Conservation (phyloP, 2,888 invertebrate genomes). For the Pandemis heparana region DNA sequence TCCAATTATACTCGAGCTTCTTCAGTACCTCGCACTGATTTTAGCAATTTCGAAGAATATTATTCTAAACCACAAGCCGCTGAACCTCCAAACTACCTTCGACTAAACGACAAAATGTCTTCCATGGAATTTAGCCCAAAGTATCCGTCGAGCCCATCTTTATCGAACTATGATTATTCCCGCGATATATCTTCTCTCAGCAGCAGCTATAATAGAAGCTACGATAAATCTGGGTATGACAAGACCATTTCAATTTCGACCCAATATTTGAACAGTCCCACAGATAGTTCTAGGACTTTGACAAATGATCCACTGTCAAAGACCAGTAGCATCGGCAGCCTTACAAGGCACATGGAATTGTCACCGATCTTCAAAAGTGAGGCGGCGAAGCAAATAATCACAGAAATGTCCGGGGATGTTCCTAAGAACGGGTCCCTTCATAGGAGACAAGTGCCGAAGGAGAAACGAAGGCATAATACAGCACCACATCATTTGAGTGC, state of each 20-base stretch:
- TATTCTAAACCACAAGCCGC: constrained; percentile 62
- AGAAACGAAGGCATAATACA: constrained; percentile 94
- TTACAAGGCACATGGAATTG: constrained; percentile 84
- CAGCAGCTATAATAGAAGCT: constrained; percentile 76
- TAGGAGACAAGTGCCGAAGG: constrained; percentile 90
- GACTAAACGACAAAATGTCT: constrained; percentile 64
- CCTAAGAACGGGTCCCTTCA: constrained; percentile 86
- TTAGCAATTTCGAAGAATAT: constrained; percentile 73
- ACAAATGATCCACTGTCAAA: constrained; percentile 81
- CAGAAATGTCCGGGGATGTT: constrained; percentile 89
- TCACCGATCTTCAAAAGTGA: constrained; percentile 95
- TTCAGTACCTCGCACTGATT: constrained; percentile 82
- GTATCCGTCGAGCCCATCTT: constrained; percentile 79
- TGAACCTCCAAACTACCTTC: constrained; percentile 67
- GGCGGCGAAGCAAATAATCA: constrained; percentile 94
- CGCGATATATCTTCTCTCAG: constrained; percentile 75
- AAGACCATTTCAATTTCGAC: constrained; percentile 73
- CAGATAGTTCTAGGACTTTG: constrained; percentile 76
- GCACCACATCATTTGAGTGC: constrained; percentile 91
- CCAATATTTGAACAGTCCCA: constrained; percentile 79
- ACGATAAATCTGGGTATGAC: constrained; percentile 73
- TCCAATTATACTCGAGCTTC: constrained; percentile 77
- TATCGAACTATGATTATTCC: constrained; percentile 79
- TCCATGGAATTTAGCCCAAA: constrained; percentile 77
- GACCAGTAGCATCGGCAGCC: constrained; percentile 77